Conservation (phyloP, 2,797 vertebrate genomes). For the Gadopsis marmoratus region DNA sequence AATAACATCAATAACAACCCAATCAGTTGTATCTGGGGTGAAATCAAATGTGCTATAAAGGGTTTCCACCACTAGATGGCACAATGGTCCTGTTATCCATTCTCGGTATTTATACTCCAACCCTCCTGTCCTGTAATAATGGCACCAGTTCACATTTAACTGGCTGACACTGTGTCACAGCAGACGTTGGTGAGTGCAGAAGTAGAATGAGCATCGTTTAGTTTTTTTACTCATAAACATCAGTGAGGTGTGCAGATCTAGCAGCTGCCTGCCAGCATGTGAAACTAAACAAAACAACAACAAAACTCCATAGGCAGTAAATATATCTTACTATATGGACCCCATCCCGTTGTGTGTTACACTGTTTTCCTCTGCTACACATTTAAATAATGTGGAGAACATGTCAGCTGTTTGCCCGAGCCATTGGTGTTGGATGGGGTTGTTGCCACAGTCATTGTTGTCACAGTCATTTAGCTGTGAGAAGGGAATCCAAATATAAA, state of each 20-base stretch:
- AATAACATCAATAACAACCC: background rate
- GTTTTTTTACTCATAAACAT: background rate
- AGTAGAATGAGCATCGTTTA: background rate
- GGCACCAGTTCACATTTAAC: background rate
- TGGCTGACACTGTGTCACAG: background rate
- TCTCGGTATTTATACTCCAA: background rate
- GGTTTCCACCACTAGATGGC: constrained; percentile 68
- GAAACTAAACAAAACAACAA: background rate
- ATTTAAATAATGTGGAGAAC: background rate
- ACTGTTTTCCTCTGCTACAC: background rate
- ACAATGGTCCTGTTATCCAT: background rate
- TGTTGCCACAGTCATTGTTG: constrained; percentile 52
- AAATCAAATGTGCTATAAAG: background rate
- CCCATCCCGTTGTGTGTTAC: background rate
- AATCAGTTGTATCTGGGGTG: background rate
- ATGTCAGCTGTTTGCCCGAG: constrained; percentile 8
- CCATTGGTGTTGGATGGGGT: constrained; percentile 28
- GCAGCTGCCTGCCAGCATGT: too few relatives aligned
- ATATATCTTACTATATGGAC: background rate
- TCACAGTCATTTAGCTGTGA: constrained; percentile 70
- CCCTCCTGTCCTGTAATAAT: background rate
- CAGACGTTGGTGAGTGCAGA: background rate
- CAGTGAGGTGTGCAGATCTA: background rate
- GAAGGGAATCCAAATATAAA: constrained; percentile 77
- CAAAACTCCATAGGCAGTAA: background rate